Conservation (phyloP, 2,888 invertebrate genomes). For the Cosmia pyralina region DNA sequence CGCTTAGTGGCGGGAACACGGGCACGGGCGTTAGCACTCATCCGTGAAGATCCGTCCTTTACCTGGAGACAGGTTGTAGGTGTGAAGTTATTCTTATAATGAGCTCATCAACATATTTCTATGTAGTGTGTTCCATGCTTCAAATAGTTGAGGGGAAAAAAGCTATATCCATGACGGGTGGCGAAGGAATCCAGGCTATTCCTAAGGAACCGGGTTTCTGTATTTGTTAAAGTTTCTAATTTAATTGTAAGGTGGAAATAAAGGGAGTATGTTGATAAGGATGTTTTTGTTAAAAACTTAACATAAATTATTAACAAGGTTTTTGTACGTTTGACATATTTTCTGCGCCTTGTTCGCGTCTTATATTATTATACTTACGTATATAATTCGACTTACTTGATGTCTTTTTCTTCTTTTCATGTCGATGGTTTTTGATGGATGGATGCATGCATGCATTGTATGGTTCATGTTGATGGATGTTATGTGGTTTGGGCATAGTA, state of each 20-base stretch:
- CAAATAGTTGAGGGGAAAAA: constrained; percentile 49
- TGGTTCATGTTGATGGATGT: neutral
- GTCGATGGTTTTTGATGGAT: no score
- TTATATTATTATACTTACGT: neutral
- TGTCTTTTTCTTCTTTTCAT: neutral
- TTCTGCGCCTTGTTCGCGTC: neutral
- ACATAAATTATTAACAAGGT: constrained; percentile 3
- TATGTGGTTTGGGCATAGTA: neutral
- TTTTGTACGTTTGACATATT: neutral
- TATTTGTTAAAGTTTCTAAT: constrained; percentile 27
- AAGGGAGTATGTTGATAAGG: constrained; percentile 1
- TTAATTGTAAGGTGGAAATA: constrained; percentile 36
- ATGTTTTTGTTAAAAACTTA: constrained; percentile 3
- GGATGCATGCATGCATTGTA: no score
- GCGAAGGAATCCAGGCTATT: constrained; percentile 41
- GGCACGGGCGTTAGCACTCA: no score
- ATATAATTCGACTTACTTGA: neutral
- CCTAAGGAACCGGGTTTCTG: constrained; percentile 35
- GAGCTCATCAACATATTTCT: constrained; percentile 62
- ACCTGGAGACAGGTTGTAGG: constrained; percentile 36
- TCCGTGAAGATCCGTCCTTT: no score
- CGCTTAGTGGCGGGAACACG: no score
- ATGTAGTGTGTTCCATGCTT: constrained; percentile 42
- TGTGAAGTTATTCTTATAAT: constrained; percentile 63
- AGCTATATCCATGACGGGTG: constrained; percentile 30